Evolutionary conservation across 2,888 invertebrate genomes (phyloP).

Genomic region (Apamea anceps): DNA sequence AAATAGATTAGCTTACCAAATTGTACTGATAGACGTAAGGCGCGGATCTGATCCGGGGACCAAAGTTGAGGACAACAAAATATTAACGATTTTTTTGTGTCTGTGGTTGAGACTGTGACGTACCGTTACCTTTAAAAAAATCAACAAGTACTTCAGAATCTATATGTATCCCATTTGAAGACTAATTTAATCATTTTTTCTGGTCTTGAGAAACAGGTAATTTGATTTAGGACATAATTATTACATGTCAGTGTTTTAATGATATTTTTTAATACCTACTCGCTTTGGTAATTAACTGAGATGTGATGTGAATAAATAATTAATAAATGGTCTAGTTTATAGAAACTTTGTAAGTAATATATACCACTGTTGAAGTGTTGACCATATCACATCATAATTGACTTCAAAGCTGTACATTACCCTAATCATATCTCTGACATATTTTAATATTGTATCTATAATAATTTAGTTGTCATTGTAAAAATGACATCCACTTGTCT

Average conservation of each 20-base stretch:
- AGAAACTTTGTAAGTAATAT: not conserved
- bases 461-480: not conserved
- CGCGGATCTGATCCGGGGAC: constrained; percentile 75
- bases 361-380: not conserved
- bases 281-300: not conserved
- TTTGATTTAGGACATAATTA: not conserved
- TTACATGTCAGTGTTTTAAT: not conserved
- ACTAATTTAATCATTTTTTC: not conserved
- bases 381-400: not conserved
- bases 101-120: constrained; percentile 42
- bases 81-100: constrained; percentile 25
- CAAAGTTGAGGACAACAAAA: constrained; percentile 74
- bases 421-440: not conserved
- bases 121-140: no score
- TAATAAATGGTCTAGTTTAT: not conserved
- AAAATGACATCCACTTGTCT: not conserved
- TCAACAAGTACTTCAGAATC: not conserved
- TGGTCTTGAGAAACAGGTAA: not conserved
- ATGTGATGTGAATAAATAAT: not conserved
- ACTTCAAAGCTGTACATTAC: not conserved
- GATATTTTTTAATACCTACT: not conserved
- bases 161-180: not conserved
- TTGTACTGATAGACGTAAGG: constrained; percentile 74
- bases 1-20: constrained; percentile 65
- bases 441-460: not conserved